phyloP scores from a whole-genome alignment of 2,888 invertebrate genomes.

The Altica lythri region DNA sequence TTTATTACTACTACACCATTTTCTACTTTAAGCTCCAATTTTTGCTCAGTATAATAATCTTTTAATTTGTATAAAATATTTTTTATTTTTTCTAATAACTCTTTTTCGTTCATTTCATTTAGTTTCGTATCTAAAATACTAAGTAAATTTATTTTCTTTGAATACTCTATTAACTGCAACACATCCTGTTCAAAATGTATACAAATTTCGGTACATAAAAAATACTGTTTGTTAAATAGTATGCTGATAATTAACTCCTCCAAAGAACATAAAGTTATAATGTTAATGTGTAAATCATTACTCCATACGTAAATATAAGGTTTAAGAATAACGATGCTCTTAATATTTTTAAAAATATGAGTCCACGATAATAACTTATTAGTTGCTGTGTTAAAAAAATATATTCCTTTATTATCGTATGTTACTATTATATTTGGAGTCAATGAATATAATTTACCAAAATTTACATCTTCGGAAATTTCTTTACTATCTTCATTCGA shows the following conservation, averaged over 20 bases:
- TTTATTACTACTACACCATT: constrained; percentile 65
- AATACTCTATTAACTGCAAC: constrained; percentile 55
- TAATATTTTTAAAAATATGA: constrained; percentile 63
- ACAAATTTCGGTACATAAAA: constrained; percentile 66
- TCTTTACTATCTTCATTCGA: constrained; percentile 44
- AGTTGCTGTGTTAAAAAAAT: constrained; percentile 71
- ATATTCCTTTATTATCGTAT: constrained; percentile 69
- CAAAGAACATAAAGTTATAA: constrained; percentile 63
- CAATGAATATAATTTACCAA: constrained; percentile 63
- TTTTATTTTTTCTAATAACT: constrained; percentile 42
- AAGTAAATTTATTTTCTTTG: constrained; percentile 62
- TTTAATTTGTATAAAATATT: constrained; percentile 47
- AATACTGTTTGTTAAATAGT: constrained; percentile 65
- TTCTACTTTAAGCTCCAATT: constrained; percentile 58
- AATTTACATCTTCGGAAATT: constrained; percentile 65
- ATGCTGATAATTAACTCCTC: constrained; percentile 68
- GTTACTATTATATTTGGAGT: constrained; percentile 71
- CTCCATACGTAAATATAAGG: constrained; percentile 70
- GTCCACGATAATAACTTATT: constrained; percentile 73
- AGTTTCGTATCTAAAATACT: constrained; percentile 61
- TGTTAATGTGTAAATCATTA: constrained; percentile 62
- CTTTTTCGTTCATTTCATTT: constrained; percentile 45
- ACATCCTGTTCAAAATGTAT: constrained; percentile 62
- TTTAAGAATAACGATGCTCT: constrained; percentile 64
- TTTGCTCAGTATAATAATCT: constrained; percentile 50